phyloP scores from a whole-genome alignment of 64 coral and sea anemone genomes.

The Actinia equina region DNA sequence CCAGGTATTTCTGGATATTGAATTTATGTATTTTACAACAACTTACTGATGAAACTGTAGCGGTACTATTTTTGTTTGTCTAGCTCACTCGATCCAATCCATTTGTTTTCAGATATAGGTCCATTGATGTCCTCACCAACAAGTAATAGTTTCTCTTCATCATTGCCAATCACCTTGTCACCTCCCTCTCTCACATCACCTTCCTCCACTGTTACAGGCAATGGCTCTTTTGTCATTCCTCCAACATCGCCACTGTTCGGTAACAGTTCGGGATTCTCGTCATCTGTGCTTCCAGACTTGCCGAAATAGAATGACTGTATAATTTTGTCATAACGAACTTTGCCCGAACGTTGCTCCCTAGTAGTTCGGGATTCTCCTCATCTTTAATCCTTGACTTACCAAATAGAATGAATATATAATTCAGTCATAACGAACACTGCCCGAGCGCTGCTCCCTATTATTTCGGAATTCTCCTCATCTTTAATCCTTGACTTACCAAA shows the following conservation, averaged over 20 bases:
- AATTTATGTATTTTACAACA: no score
- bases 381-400: conserved; percentile 26
- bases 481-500: conserved; percentile 22
- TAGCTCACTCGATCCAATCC: background rate
- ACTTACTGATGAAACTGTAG: no score
- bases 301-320: conserved; percentile 8
- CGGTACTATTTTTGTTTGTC: no score
- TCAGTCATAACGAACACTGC: background rate
- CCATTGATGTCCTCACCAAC: conserved; percentile 60
- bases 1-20: conserved; percentile 9
- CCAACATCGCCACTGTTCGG: conserved; percentile 52
- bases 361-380: conserved; percentile 29
- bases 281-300: conserved; percentile 37
- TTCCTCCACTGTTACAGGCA: conserved; percentile 40
- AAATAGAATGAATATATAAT: background rate
- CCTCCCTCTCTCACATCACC: conserved; percentile 37
- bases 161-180: conserved; percentile 35
- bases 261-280: conserved; percentile 40
- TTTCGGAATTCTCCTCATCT: conserved; percentile 26
- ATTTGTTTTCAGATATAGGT: conserved; percentile 27
- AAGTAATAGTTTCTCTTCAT: conserved; percentile 30
- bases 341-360: background rate
- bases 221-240: conserved; percentile 43
- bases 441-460: background rate
- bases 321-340: background rate